A percentile compares a stretch with the other conserved stretches of the same genome.
Evolutionary conservation across 2,888 invertebrate species (phyloP).

Genomic region (Helobdella robusta): DNA sequence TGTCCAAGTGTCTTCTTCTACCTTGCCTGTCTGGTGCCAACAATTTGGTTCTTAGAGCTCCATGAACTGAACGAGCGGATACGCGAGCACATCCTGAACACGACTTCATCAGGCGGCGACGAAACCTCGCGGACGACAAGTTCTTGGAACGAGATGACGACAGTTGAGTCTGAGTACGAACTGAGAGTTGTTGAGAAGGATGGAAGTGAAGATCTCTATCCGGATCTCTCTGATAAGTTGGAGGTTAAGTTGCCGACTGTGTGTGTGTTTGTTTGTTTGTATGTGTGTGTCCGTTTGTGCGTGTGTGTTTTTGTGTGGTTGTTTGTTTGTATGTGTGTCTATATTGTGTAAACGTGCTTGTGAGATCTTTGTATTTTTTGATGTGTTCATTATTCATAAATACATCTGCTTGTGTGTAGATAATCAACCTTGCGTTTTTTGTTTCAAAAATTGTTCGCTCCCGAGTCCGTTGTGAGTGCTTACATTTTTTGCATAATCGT

Average conservation of each 20-base stretch:
- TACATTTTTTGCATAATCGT: too few relatives aligned
- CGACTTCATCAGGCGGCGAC: background rate
- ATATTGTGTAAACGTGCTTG: too few relatives aligned
- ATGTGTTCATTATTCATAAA: too few relatives aligned
- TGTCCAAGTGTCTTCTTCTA: slow-evolving; percentile 87
- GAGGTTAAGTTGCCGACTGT: slow-evolving; percentile 2
- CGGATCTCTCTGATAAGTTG: background rate
- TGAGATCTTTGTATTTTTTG: too few relatives aligned
- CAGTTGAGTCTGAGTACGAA: slow-evolving; percentile 11
- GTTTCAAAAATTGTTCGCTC: too few relatives aligned
- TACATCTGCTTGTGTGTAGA: too few relatives aligned
- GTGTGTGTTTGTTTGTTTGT: slow-evolving; percentile 2
- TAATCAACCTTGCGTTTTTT: too few relatives aligned
- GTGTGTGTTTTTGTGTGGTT: background rate
- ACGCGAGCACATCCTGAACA: background rate
- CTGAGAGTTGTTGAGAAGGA: background rate
- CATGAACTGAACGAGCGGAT: slow-evolving; percentile 70
- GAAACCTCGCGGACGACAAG: background rate
- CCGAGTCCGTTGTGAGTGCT: too few relatives aligned
- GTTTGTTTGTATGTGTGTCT: background rate
- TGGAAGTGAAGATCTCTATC: slow-evolving; percentile 3
- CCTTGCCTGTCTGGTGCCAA: slow-evolving; percentile 75
- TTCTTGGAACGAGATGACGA: background rate
- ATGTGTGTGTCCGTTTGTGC: background rate
- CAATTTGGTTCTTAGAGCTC: slow-evolving; percentile 84